Percentiles rank a stretch among this genome's conserved stretches.
phyloP scores from a whole-genome alignment of 2,888 invertebrate genomes.

The Philopedon plagiatum region DNA sequence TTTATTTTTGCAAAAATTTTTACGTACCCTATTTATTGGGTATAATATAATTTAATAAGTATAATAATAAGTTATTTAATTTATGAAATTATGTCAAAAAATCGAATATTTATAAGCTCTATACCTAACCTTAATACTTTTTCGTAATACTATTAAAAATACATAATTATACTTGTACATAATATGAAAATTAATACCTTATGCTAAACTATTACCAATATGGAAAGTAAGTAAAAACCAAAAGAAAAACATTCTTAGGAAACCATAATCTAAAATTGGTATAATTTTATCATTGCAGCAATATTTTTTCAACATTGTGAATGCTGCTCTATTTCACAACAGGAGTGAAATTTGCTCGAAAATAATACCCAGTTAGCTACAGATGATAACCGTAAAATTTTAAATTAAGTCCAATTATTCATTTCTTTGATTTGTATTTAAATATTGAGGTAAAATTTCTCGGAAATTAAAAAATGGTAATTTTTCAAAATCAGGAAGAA shows the following conservation, averaged over 20 bases:
- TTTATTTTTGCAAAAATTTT: too few relatives aligned
- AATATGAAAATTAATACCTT: not conserved
- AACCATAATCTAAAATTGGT: not conserved
- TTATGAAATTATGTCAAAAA: too few relatives aligned
- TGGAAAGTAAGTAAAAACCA: not conserved
- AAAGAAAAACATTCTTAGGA: not conserved
- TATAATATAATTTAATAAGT: too few relatives aligned
- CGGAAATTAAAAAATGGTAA: not conserved
- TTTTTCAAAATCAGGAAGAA: not conserved
- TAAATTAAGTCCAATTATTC: not conserved
- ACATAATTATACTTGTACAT: not conserved
- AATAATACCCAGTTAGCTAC: constrained; percentile 6
- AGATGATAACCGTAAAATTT: constrained; percentile 3
- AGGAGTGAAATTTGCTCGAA: constrained; percentile 1
- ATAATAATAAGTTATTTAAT: too few relatives aligned
- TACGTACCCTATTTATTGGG: too few relatives aligned
- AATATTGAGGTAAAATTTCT: not conserved
- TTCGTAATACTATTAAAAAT: too few relatives aligned
- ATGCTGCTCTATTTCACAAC: not conserved
- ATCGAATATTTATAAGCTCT: too few relatives aligned
- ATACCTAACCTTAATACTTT: too few relatives aligned
- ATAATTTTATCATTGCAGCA: constrained; percentile 10
- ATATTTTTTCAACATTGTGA: not conserved
- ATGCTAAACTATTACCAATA: not conserved
- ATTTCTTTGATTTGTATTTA: not conserved